These are phyloP conservation scores for Gasterosteus aculeatus DNA, from an alignment of 2,113 vertebrate genomes.

Conservation along the genomic window DNA sequence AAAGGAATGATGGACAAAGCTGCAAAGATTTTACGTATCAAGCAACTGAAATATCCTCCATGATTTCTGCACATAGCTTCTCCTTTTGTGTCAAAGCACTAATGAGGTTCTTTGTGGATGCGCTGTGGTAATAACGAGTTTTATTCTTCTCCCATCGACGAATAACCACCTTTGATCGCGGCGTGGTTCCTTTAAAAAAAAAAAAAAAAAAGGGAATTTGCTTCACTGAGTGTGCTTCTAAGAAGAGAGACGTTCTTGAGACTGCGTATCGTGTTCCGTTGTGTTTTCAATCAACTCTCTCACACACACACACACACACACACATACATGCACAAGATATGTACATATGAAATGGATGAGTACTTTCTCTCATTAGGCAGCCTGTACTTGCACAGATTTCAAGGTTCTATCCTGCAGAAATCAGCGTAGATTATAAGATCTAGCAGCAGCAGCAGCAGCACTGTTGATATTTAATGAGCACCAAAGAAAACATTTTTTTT, in stretches of 20 bases:
- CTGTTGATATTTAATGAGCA: conserved; percentile 66
- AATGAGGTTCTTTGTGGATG: conserved; percentile 35
- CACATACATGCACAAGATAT: conserved; percentile 10
- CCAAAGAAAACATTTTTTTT: conserved; percentile 54
- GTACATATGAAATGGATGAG: conserved; percentile 42
- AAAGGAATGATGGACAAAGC: not conserved
- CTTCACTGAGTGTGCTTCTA: conserved; percentile 6
- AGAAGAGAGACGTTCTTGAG: not conserved
- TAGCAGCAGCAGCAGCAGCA: conserved; percentile 36
- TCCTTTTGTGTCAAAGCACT: conserved; percentile 27
- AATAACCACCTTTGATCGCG: conserved; percentile 29
- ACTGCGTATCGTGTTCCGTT: conserved; percentile 9
- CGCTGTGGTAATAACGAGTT: conserved; percentile 2
- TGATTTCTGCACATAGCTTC: not conserved
- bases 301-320: not conserved
- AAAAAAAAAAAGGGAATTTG: too few species aligned
- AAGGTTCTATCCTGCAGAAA: conserved; percentile 18
- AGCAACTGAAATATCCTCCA: conserved; percentile 6
- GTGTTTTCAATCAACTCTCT: not conserved
- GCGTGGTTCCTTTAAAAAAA: conserved; percentile 6
- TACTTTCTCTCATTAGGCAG: conserved; percentile 31
- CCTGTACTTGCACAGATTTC: conserved; percentile 31
- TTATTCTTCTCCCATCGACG: conserved; percentile 4
- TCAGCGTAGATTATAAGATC: conserved; percentile 54
- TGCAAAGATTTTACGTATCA: not conserved